Evolutionary conservation across 2,888 invertebrate genomes (phyloP), one percentile per base, ranked within the genome.

Genomic region (Microchrysa polita): DNA sequence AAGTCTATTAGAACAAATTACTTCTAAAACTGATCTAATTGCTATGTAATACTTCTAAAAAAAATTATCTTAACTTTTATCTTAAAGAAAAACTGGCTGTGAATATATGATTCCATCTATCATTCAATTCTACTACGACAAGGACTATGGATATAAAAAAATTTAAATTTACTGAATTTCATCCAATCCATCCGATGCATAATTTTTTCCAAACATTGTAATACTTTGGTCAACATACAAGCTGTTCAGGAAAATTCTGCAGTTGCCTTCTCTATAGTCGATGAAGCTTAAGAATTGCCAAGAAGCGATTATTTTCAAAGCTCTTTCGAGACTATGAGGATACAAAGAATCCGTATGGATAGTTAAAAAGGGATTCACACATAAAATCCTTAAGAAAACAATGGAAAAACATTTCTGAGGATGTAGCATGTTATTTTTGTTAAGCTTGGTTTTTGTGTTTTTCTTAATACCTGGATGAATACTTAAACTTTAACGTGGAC

Each of bases 151-250:
- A n/a, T n/a, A n/a, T n/a, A n/a, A n/a, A n/a, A n/a, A n/a, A n/a
- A n/a, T n/a, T n/a, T n/a, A 2, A 16, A 53, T 44, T 44, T n/a
- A n/a, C n/a, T 16, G 1, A 53, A 16, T 53, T 14, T 53, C 53
- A 5, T 44, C 44, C 14, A n/a, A 18, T 55, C 55, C 20, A 1
- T 20, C 2, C 22, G 12, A 34, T 34, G 27, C n/a, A n/a, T n/a
- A n/a, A n/a, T n/a, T 23, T 27, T 1, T 27, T 27, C 14, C 60
- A 60, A 27, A 60, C 22, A 60, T 14, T 60, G 22, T 60, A 60
- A 60, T 27, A 60, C 60, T n/a, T 23, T 27, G 60, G 60, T 60
- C 60, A 60, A 60, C 60, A 60, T n/a, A 0, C 23, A 60, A 57
- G 27, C 14, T 23, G 27, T 27, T 23, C 27, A 5, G 60, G 27